These are phyloP conservation scores for Melanargia galathea DNA, from an alignment of 2,888 invertebrate genomes.

Conservation along the genomic window DNA sequence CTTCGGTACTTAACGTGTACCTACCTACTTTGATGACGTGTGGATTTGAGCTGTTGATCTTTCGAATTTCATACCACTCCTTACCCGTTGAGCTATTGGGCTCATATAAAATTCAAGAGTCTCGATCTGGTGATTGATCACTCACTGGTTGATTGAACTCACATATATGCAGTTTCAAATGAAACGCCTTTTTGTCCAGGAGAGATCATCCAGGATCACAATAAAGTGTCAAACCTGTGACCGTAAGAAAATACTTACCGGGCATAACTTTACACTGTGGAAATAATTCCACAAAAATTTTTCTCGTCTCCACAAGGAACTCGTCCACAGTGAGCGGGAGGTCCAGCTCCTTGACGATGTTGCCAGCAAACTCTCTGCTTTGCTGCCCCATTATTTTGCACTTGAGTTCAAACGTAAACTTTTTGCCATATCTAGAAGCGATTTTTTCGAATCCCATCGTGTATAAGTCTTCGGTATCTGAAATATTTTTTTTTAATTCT, in stretches of 20 bases:
- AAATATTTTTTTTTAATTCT: slow-evolving; percentile 45
- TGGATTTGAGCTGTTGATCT: no score
- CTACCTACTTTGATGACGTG: no score
- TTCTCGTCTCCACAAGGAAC: slow-evolving; percentile 82
- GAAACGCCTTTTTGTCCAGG: no score
- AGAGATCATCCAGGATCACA: no score
- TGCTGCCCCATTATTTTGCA: slow-evolving; percentile 87
- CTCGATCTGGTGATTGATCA: no score
- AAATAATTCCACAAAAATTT: slow-evolving; percentile 82
- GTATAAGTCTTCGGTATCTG: slow-evolving; percentile 92
- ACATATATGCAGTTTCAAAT: no score
- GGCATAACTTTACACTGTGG: slow-evolving; percentile 85
- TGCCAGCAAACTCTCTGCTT: slow-evolving; percentile 82
- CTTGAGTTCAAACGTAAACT: slow-evolving; percentile 91
- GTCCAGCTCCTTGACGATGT: slow-evolving; percentile 82
- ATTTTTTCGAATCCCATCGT: slow-evolving; percentile 87
- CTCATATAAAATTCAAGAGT: no score
- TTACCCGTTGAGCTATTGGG: no score
- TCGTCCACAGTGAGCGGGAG: slow-evolving; percentile 86
- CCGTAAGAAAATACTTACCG: slow-evolving; percentile 71
- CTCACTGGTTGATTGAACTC: no score
- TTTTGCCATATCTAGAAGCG: slow-evolving; percentile 86
- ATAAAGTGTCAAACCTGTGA: no score
- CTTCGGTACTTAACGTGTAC: no score
- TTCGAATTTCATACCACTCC: no score